These are phyloP conservation scores for Astyanax mexicanus DNA, from an alignment of 2,797 vertebrate species.

Conservation along the genomic window DNA sequence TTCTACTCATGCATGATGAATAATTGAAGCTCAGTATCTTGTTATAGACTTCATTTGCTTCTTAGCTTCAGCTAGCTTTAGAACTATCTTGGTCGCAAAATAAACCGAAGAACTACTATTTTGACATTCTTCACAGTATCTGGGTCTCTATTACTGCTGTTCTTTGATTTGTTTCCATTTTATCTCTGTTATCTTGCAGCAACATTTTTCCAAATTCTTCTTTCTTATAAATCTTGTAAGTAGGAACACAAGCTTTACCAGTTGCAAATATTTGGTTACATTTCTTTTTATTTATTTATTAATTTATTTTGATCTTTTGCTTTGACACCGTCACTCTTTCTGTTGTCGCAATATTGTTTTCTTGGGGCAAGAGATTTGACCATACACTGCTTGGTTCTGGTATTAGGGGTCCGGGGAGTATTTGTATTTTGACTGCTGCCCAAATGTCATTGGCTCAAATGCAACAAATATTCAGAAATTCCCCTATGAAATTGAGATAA, in stretches of 20 bases:
- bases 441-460: conserved; percentile 57
- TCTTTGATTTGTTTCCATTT: conserved; percentile 65
- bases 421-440: conserved; percentile 56
- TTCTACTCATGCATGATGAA: conserved; percentile 77
- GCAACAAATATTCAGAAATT: conserved; percentile 54
- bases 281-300: conserved; percentile 40
- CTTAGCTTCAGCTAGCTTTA: conserved; percentile 3
- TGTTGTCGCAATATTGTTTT: conserved; percentile 60
- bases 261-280: conserved; percentile 57
- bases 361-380: conserved; percentile 52
- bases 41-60: conserved; percentile 26
- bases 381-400: conserved; percentile 58
- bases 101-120: conserved; percentile 25
- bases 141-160: conserved; percentile 57
- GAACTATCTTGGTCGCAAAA: conserved; percentile 14
- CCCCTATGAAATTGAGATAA: not conserved
- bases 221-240: conserved; percentile 70
- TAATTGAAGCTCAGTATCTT: conserved; percentile 28
- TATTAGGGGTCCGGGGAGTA: conserved; percentile 55
- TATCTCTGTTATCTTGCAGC: conserved; percentile 68
- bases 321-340: conserved; percentile 55
- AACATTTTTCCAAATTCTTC: conserved; percentile 69
- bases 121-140: conserved; percentile 52
- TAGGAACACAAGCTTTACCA: conserved; percentile 62
- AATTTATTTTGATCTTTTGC: conserved; percentile 44